Base-by-base conservation (phyloP, 2,888 invertebrate species). In the Scaptomyza cyrtandrae region DNA sequence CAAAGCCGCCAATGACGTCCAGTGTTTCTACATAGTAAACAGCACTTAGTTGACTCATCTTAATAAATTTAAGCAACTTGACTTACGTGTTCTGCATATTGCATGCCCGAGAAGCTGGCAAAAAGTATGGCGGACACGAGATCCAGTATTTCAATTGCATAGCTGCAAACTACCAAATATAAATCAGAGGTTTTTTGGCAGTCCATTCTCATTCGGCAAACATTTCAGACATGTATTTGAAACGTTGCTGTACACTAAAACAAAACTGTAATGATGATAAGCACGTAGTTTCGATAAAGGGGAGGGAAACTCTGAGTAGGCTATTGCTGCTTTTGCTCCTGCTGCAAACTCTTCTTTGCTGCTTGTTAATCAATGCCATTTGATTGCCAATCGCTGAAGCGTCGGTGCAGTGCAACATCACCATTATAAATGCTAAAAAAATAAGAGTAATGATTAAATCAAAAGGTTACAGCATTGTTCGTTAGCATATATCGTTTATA, bases 181-280 rank as follows among this genome's bases (percentile, higher is more conserved):
- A 70, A 63, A 64, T 75, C 65, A 45, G 61, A 45, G 27, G 13
- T n/a, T 24, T 46, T 2, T 11, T 37, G 5, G 10, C 14, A 19
- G 19, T 54, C 60, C 67, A 74, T 62, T 50, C 35, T 63, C 67
- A 59, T 19, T 35, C 50, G 59, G 58, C 43, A 56, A 55, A 37
- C 58, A 61, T 52, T 70, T 58, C 45, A 58, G 35, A 43, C 14
- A 9, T 16, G 10, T 4, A 52, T 63, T 64, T 50, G 44, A 60
- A 68, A 33, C 41, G 13, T 29, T 44, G 24, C 69, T 80, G 80
- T 57, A 58, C 66, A 86, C 78, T 84, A 84, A 84, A 84, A 88
- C 83, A 84, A 84, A 72, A 86, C 83, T 75, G 65, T 86, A 84
- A 86, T 84, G 88, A 88, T 88, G 80, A 83, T 86, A 80, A 83